phyloP scores from a whole-genome alignment of 2,888 invertebrate genomes.

The Lamellibrachia satsuma region DNA sequence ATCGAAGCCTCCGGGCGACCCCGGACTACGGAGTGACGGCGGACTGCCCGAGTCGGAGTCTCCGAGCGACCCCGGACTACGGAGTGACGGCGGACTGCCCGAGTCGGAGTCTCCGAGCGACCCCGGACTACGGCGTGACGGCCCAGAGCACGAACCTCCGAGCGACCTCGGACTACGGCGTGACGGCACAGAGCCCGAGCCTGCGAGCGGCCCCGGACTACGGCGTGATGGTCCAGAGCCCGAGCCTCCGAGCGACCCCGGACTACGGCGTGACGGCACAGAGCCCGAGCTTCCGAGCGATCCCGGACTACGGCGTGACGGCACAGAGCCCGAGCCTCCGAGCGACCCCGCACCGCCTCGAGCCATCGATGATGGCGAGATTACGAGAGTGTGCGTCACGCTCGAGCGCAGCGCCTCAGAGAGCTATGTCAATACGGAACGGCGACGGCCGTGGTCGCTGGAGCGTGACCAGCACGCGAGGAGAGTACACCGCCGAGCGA shows the following conservation, averaged over 20 bases:
- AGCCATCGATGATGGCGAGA: neutral
- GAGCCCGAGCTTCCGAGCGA: too few species aligned
- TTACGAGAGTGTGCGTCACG: neutral
- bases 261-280: neutral
- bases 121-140: too few species aligned
- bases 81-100: too few species aligned
- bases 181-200: too few species aligned
- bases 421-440: neutral
- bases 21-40: too few species aligned
- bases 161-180: neutral
- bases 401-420: neutral
- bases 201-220: too few species aligned
- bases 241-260: neutral
- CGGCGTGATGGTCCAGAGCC: too few species aligned
- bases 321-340: neutral
- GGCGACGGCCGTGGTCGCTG: neutral
- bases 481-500: neutral
- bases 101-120: too few species aligned
- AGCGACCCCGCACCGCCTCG: neutral
- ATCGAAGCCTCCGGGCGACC: neutral
- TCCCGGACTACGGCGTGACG: too few species aligned
- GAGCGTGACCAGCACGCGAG: conserved; percentile 1
- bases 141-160: neutral
- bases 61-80: too few species aligned
- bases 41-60: too few species aligned